Percentiles rank a stretch among this genome's conserved stretches.
phyloP scores from a whole-genome alignment of 1,140 invertebrate species.

The Popillia japonica region DNA sequence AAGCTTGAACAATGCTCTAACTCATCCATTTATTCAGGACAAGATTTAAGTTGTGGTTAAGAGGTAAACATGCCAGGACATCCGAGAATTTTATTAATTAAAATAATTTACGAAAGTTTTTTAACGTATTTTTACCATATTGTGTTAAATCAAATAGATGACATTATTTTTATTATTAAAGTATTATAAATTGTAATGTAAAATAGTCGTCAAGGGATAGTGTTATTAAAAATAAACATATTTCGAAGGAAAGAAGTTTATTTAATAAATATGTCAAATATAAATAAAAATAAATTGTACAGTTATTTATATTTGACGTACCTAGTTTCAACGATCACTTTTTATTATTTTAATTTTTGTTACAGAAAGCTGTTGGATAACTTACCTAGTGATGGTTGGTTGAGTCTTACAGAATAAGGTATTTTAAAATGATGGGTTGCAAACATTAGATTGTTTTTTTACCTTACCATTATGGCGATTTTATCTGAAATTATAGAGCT shows the following conservation, averaged over 20 bases:
- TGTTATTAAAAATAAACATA: slow-evolving; percentile 37
- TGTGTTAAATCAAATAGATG: slow-evolving; percentile 31
- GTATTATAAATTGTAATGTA: slow-evolving; percentile 34
- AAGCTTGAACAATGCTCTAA: slow-evolving; percentile 91
- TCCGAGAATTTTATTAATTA: slow-evolving; percentile 32
- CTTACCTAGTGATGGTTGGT: slow-evolving; percentile 24
- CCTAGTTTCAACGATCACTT: background rate
- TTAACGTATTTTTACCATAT: slow-evolving; percentile 24
- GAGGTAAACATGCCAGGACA: slow-evolving; percentile 51
- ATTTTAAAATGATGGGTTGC: slow-evolving; percentile 36
- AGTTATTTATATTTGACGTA: slow-evolving; percentile 40
- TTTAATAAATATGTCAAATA: slow-evolving; percentile 40
- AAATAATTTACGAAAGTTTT: slow-evolving; percentile 8
- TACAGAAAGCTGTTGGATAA: slow-evolving; percentile 39
- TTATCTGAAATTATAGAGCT: background rate
- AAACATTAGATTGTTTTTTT: slow-evolving; percentile 20
- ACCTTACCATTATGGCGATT: slow-evolving; percentile 6
- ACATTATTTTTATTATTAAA: slow-evolving; percentile 40
- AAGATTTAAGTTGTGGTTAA: slow-evolving; percentile 69
- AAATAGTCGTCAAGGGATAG: slow-evolving; percentile 36
- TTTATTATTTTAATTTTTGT: slow-evolving; percentile 42
- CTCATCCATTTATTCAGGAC: slow-evolving; percentile 97
- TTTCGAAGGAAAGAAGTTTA: slow-evolving; percentile 32
- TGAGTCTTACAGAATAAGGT: slow-evolving; percentile 40
- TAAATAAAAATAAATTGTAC: background rate